These are phyloP conservation scores for Drosophila neocordata DNA, from an alignment of 1,140 invertebrate species.

Conservation along the genomic window DNA sequence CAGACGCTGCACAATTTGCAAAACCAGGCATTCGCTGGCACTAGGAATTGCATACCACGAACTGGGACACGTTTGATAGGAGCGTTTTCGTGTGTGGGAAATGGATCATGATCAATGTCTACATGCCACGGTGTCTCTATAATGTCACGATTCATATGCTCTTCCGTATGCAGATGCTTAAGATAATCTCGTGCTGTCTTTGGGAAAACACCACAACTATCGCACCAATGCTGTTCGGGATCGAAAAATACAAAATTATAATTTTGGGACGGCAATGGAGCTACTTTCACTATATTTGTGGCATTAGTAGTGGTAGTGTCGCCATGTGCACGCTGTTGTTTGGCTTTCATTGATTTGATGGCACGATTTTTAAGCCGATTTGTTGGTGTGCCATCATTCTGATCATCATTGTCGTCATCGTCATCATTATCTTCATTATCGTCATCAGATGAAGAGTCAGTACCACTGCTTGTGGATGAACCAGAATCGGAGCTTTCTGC, in stretches of 20 bases:
- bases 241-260: conserved; percentile 93
- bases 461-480: conserved; percentile 46
- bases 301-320: conserved; percentile 33
- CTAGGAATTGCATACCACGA: conserved; percentile 92
- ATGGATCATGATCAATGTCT: conserved; percentile 84
- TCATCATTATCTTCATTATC: conserved; percentile 43
- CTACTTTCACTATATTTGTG: conserved; percentile 6
- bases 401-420: conserved; percentile 17
- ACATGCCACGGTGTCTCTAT: conserved; percentile 91
- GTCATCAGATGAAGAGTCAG: conserved; percentile 51
- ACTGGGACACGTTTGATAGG: conserved; percentile 91
- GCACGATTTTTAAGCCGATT: conserved; percentile 78
- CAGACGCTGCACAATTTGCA: conserved; percentile 93
- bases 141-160: conserved; percentile 88
- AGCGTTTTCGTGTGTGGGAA: conserved; percentile 87
- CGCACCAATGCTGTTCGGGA: conserved; percentile 94
- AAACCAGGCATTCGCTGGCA: conserved; percentile 93
- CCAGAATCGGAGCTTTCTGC: conserved; percentile 61
- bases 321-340: conserved; percentile 58
- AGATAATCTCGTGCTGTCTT: conserved; percentile 92
- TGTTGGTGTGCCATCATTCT: conserved; percentile 66
- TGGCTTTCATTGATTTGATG: conserved; percentile 83
- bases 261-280: conserved; percentile 29
- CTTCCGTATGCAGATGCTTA: conserved; percentile 90
- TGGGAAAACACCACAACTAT: conserved; percentile 92